Conservation (phyloP, 2,113 vertebrate species). For the Ciconia boyciana region DNA sequence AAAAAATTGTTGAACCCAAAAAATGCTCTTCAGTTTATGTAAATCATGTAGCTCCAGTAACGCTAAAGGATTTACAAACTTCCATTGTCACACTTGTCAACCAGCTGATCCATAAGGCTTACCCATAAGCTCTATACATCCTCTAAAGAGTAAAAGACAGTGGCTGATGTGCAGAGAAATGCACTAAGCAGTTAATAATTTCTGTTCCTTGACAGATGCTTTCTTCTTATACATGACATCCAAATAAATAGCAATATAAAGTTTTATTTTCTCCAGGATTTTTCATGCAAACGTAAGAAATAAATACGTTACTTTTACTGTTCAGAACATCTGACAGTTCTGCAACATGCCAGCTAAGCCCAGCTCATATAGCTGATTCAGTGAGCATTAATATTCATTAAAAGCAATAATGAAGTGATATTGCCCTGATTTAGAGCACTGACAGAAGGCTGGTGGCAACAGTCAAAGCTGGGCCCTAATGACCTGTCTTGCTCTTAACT, state of each 20-base stretch:
- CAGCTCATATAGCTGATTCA: neutral
- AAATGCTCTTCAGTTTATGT: neutral
- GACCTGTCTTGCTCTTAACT: neutral
- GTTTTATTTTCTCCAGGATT: neutral
- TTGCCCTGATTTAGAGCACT: neutral
- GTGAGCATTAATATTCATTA: constrained; percentile 19
- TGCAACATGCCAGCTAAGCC: neutral
- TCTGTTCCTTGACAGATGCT: neutral
- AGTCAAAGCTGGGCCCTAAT: neutral
- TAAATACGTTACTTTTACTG: neutral
- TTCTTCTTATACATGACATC: neutral
- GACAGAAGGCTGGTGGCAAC: neutral
- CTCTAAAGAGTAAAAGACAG: neutral
- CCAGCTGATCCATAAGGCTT: neutral
- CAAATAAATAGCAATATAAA: neutral
- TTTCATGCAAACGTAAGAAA: neutral
- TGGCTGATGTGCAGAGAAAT: neutral
- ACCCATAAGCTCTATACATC: neutral
- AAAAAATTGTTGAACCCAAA: neutral
- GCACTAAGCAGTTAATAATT: neutral
- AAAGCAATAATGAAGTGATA: neutral
- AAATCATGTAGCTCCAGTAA: neutral
- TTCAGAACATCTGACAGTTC: neutral
- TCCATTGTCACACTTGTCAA: neutral
- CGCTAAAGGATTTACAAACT: neutral